phyloP scores from a whole-genome alignment of 2,797 vertebrate species.

The Dicrostonyx torquatus region DNA sequence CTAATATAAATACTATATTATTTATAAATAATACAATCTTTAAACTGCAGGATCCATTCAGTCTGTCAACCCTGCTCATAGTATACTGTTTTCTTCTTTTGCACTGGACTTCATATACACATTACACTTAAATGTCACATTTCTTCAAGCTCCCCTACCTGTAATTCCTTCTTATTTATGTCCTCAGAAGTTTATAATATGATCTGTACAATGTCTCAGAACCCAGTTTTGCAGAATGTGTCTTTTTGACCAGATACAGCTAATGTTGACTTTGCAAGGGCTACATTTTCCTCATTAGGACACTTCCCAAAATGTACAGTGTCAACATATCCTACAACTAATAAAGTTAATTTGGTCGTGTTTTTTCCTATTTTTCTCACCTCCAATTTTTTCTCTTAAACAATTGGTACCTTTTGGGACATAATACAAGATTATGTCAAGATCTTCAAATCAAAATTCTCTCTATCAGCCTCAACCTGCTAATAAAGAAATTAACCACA shows the following conservation, averaged over 20 bases:
- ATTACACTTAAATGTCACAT: neutral
- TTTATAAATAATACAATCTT: neutral
- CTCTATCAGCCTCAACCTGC: constrained; percentile 20
- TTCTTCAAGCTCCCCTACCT: neutral
- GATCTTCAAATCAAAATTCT: constrained; percentile 33
- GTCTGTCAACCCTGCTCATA: neutral
- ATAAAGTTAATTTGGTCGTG: neutral
- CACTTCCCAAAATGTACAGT: neutral
- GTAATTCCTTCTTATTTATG: constrained; percentile 31
- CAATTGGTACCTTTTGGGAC: neutral
- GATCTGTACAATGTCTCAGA: neutral
- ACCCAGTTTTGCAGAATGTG: neutral
- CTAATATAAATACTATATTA: neutral
- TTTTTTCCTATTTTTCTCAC: neutral
- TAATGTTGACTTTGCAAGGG: neutral
- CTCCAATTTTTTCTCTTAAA: neutral
- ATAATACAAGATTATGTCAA: constrained; percentile 12
- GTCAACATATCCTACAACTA: neutral
- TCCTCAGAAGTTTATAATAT: neutral
- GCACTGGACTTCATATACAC: neutral
- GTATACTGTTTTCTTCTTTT: neutral
- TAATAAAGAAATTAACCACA: constrained; percentile 28
- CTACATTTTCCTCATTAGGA: neutral
- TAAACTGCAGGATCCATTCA: neutral
- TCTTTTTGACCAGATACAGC: neutral